These are phyloP conservation scores for Aspidapion aeneum DNA, from an alignment of 2,888 invertebrate species.

Conservation along the genomic window DNA sequence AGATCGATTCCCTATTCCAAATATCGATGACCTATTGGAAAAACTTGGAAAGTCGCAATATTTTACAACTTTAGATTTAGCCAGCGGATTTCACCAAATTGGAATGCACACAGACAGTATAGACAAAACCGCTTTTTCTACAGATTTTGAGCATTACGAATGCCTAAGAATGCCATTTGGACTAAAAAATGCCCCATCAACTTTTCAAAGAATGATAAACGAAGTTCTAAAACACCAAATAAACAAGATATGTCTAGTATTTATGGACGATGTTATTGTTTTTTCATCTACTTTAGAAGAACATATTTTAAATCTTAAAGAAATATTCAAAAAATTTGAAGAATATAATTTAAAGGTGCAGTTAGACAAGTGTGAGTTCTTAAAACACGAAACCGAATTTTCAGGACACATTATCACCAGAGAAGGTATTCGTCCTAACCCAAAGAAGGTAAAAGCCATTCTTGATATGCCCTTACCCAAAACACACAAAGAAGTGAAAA, in stretches of 20 bases:
- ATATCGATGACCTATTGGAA: slow-evolving; percentile 5
- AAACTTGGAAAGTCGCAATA: slow-evolving; percentile 1
- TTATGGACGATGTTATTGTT: too few relatives aligned
- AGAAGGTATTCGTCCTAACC: slow-evolving; percentile 14
- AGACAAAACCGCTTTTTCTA: slow-evolving; percentile 9
- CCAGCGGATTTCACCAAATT: slow-evolving; percentile 7
- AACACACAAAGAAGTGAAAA: slow-evolving; percentile 14
- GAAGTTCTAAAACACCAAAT: slow-evolving; percentile 10
- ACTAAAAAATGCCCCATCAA: too few relatives aligned
- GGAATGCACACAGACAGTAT: slow-evolving; percentile 8
- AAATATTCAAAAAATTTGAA: slow-evolving; percentile 22
- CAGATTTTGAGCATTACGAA: too few relatives aligned
- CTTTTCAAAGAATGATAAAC: slow-evolving; percentile 11
- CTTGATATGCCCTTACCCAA: slow-evolving; percentile 15
- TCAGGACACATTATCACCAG: slow-evolving; percentile 13
- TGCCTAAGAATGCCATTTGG: too few relatives aligned
- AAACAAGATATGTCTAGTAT: too few relatives aligned
- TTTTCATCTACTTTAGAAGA: slow-evolving; percentile 9
- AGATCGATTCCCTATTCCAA: slow-evolving; percentile 4
- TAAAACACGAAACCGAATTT: slow-evolving; percentile 8
- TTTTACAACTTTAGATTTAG: too few relatives aligned
- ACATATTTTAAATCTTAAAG: slow-evolving; percentile 8
- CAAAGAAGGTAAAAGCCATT: slow-evolving; percentile 11
- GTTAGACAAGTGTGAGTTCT: slow-evolving; percentile 10
- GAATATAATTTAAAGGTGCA: slow-evolving; percentile 10